Percentiles rank a stretch among this genome's conserved stretches.
These are phyloP conservation scores for Paraplagusia blochii DNA, from an alignment of 2,113 vertebrate species.

Conservation along the genomic window DNA sequence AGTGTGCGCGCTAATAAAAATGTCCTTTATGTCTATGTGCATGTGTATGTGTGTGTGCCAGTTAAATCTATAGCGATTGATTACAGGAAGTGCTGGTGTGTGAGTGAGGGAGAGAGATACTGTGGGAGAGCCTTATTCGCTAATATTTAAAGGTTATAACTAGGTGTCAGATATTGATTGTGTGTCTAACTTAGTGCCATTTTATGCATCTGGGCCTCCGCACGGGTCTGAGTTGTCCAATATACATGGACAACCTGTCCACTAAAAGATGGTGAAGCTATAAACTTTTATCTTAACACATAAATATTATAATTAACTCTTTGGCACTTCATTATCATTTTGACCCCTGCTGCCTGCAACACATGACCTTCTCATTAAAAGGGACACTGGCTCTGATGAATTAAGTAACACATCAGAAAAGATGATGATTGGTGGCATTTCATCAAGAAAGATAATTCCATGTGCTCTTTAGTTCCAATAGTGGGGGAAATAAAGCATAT, in stretches of 20 bases:
- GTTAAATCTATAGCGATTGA: constrained; percentile 27
- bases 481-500: constrained; percentile 16
- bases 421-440: constrained; percentile 19
- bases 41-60: background rate
- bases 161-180: constrained; percentile 36
- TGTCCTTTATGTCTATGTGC: constrained; percentile 4
- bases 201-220: constrained; percentile 2
- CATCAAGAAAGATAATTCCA: constrained; percentile 22
- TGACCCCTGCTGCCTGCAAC: constrained; percentile 20
- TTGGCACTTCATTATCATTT: constrained; percentile 33
- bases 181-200: constrained; percentile 11
- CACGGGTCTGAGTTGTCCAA: constrained; percentile 5
- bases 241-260: constrained; percentile 12
- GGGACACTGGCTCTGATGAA: constrained; percentile 19
- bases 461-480: constrained; percentile 16
- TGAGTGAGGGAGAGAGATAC: background rate
- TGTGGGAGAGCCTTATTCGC: constrained; percentile 18
- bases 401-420: constrained; percentile 11
- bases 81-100: constrained; percentile 5
- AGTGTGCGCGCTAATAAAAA: background rate
- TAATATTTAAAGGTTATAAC: constrained; percentile 49
- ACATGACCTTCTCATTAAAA: constrained; percentile 34
- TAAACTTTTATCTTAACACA: constrained; percentile 33
- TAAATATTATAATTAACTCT: constrained; percentile 44
- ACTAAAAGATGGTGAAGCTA: constrained; percentile 22